Conservation (phyloP, 2,888 invertebrate genomes). For the Pyrocoelia pectoralis region DNA sequence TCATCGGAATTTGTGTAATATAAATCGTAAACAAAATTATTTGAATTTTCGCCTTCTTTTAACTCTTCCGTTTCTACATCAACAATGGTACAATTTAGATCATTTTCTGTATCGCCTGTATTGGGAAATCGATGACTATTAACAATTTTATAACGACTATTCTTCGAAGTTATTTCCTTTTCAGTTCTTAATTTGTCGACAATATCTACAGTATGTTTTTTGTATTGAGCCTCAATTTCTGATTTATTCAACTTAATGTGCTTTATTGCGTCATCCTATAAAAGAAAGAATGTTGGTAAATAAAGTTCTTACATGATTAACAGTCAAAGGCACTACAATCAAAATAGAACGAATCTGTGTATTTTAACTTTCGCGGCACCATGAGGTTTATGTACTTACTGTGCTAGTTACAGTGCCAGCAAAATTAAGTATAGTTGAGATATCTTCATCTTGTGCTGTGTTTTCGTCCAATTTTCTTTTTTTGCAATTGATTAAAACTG, state of each 20-base stretch:
- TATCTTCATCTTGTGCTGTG: slow-evolving; percentile 54
- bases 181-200: slow-evolving; percentile 60
- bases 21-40: slow-evolving; percentile 68
- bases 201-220: slow-evolving; percentile 60
- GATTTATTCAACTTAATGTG: slow-evolving; percentile 62
- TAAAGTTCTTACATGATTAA: too few relatives aligned
- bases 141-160: slow-evolving; percentile 67
- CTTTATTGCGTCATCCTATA: slow-evolving; percentile 60
- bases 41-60: not conserved
- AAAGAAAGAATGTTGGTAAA: too few relatives aligned
- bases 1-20: slow-evolving; percentile 66
- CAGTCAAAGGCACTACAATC: too few relatives aligned
- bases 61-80: slow-evolving; percentile 64
- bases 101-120: slow-evolving; percentile 37
- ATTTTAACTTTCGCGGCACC: too few relatives aligned
- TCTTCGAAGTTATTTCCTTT: slow-evolving; percentile 60
- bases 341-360: too few relatives aligned
- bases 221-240: slow-evolving; percentile 61
- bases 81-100: slow-evolving; percentile 62
- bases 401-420: slow-evolving; percentile 75
- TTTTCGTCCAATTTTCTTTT: slow-evolving; percentile 66
- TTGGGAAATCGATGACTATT: slow-evolving; percentile 64
- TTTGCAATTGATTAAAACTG: slow-evolving; percentile 76
- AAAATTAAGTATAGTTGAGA: slow-evolving; percentile 73
- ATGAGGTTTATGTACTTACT: too few relatives aligned